Evolutionary conservation across 2,888 invertebrate species (phyloP), one percentile per base, ranked within the genome.

Genomic region (Nomada fabriciana): DNA sequence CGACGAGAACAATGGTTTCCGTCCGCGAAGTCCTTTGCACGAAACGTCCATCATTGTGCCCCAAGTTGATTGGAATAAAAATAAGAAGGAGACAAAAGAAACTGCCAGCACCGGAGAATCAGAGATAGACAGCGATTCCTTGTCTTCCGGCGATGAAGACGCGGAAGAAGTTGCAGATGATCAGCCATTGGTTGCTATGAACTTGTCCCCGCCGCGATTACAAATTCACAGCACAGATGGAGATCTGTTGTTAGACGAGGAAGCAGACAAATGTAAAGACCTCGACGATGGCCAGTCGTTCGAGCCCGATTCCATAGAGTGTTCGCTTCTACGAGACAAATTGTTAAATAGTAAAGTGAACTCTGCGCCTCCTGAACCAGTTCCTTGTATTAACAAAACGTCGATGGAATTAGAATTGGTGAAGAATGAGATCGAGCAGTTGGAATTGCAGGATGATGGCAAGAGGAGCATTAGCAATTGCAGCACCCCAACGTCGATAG

Each of bases 161-260:
- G 83, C 89, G 0, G 91, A 91, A 43, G 90, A 93, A 57, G 91
- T 90, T 20, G 85, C 86, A 9, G 87, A 89, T 59, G 68, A 82
- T 3, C 67, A 85, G 13, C 73, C 87, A 47, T 59, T 73, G 50
- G 5, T 73, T 0, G 43, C 80, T 10, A 63, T 94, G 55, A 92
- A 91, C 83, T 93, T 94, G 63, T 93, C 95, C 4, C 96, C 96
- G 0, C 97, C 97, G 0, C 94, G 97, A 71, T 94, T 97, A 0
- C 97, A 97, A 93, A 96, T 97, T 13, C 97, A 97, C 91, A 96
- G 97, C 86, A 96, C 95, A 68, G 96, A 96, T 55, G 97, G 96
- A 0, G 96, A 96, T 83, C 92, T 96, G 13, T 95, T 96, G 92
- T 95, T 93, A 59, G 94, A 94, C 74, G 93, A 93, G 10, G 86